A percentile compares a stretch with the other conserved stretches of the same genome.
phyloP scores from a whole-genome alignment of 2,113 vertebrate species.

The Melanerpes aurifrons region DNA sequence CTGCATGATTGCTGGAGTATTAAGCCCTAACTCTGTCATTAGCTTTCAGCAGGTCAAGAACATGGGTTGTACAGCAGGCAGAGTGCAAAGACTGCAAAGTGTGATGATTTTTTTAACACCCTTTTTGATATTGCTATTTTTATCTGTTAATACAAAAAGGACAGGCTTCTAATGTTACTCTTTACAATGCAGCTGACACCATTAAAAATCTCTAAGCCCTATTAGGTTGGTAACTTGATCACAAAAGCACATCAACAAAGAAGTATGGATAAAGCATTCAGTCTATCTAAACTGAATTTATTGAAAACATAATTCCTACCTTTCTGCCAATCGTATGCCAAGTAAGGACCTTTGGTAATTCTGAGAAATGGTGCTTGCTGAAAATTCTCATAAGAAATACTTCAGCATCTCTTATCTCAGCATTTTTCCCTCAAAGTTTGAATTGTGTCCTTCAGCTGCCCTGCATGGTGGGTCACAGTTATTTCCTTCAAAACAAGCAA shows the following conservation, averaged over 20 bases:
- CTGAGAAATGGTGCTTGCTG: background rate
- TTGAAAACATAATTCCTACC: background rate
- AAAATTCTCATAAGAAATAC: background rate
- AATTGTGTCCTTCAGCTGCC: background rate
- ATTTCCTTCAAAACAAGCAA: background rate
- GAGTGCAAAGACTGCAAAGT: slow-evolving; percentile 1
- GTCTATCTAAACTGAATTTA: background rate
- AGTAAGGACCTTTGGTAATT: background rate
- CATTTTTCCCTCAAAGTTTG: background rate
- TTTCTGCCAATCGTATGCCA: background rate
- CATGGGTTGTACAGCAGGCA: background rate
- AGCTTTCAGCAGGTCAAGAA: slow-evolving; percentile 38
- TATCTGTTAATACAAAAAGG: slow-evolving; percentile 5
- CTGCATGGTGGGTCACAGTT: background rate
- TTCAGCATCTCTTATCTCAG: background rate
- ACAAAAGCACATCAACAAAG: background rate
- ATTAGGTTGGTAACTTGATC: background rate
- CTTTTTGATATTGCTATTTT: slow-evolving; percentile 29
- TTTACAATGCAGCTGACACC: background rate
- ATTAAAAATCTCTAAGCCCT: background rate
- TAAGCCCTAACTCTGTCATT: slow-evolving; percentile 31
- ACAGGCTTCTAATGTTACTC: background rate
- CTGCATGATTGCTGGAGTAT: slow-evolving; percentile 52
- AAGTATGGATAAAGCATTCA: background rate
- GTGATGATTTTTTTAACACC: background rate